Evolutionary conservation across 1,140 invertebrate species (phyloP).

Genomic region (Samia ricini): DNA sequence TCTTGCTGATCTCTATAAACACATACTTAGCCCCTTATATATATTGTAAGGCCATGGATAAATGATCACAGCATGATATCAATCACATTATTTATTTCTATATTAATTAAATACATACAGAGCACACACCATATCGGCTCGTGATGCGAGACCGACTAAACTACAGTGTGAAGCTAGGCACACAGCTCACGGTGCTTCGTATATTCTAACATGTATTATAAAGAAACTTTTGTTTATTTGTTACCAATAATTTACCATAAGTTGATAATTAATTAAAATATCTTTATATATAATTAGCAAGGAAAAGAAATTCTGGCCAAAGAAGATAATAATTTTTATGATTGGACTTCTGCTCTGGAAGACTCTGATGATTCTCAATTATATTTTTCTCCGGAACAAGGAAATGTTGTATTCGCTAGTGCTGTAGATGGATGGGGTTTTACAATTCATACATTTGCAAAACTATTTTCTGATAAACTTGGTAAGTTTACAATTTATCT

Average conservation of each 20-base stretch:
- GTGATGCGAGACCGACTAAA: too few species aligned
- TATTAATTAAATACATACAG: too few species aligned
- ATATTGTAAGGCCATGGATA: too few species aligned
- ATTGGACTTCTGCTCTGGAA: constrained; percentile 91
- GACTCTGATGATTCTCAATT: constrained; percentile 92
- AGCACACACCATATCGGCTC: too few species aligned
- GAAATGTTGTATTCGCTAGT: constrained; percentile 98
- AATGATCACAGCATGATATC: too few species aligned
- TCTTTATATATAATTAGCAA: constrained; percentile 33
- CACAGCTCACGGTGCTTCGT: too few species aligned
- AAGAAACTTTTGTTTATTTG: not conserved
- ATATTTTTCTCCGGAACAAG: constrained; percentile 94
- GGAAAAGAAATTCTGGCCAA: constrained; percentile 34
- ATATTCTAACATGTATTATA: too few species aligned
- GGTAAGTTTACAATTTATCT: constrained; percentile 59
- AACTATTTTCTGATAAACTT: constrained; percentile 89
- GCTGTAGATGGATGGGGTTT: constrained; percentile 99
- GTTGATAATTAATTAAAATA: constrained; percentile 7
- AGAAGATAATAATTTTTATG: constrained; percentile 67
- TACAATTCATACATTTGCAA: constrained; percentile 91
- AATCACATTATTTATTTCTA: too few species aligned
- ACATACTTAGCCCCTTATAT: too few species aligned
- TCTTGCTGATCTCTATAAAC: too few species aligned
- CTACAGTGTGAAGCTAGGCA: too few species aligned
- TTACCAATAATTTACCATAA: not conserved